Percentiles rank a stretch among this genome's conserved stretches.
Conservation (phyloP, 1,140 invertebrate species). For the Dolichoris vasculosae region DNA sequence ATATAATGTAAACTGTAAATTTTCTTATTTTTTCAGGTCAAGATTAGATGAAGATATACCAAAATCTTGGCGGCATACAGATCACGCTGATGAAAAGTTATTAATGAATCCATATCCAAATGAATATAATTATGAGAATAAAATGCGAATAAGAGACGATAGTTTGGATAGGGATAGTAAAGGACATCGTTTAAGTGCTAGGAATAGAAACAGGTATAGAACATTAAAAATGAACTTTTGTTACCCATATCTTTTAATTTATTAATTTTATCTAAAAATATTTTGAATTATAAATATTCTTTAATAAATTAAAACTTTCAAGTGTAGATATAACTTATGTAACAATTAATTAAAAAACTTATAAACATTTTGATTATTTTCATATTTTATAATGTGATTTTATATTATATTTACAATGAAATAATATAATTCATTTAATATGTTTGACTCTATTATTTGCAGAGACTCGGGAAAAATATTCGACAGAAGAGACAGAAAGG, state of each 20-base stretch:
- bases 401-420: neutral
- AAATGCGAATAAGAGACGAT: conserved; percentile 58
- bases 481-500: conserved; percentile 38
- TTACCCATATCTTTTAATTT: too few relatives aligned
- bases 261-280: too few relatives aligned
- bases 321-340: too few relatives aligned
- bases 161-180: conserved; percentile 66
- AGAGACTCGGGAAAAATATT: conserved; percentile 28
- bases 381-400: neutral
- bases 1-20: neutral
- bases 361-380: too few relatives aligned
- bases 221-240: neutral
- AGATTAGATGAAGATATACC: conserved; percentile 56
- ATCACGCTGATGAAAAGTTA: conserved; percentile 59
- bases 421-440: neutral
- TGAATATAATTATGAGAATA: conserved; percentile 61
- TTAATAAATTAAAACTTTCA: too few relatives aligned
- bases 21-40: conserved; percentile 52
- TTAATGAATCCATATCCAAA: conserved; percentile 59
- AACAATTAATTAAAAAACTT: too few relatives aligned
- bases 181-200: conserved; percentile 50
- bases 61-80: conserved; percentile 57
- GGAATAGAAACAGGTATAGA: conserved; percentile 57
- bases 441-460: neutral
- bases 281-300: too few relatives aligned